Base-by-base conservation (phyloP, 1,140 invertebrate species). In the Ectropis grisescens region DNA sequence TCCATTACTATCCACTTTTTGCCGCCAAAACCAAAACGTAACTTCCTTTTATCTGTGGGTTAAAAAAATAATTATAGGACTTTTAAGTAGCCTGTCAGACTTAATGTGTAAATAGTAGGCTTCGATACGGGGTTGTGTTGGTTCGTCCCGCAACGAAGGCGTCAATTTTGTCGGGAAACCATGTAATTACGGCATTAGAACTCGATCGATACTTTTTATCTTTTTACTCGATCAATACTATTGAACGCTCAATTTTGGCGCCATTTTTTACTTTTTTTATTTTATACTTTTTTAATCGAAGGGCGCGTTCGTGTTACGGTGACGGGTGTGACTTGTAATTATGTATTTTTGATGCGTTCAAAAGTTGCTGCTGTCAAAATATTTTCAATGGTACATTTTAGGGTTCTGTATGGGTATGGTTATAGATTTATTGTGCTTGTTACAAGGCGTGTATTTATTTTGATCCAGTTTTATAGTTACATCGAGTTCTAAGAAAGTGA, bases 71-170 rank as follows among this genome's bases (percentile, higher is more conserved):
- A 79, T 79, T 70, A 79, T 57, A 66, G 45, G 49, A 54, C 55
- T 61, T 58, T 56, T 71, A 68, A 71, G 58, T 50, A 61, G 60
- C 46, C 71, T 72, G 75, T 80, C 75, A 80, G 56, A 80, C 37
- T 47, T 80, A 80, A 80, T 80, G 68, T 65, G 59, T 80, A 76
- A 80, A 80, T 80, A 74, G 71, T 70, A 76, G 71, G 53, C 56
- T 61, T 62, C 35, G 32, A 49, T 44, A 45, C 24, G 49, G 52
- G 50, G 43, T n/a, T 52, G 47, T 53, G 57, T 55, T 62, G 52
- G 62, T 58, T 53, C 57, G 55, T 52, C 44, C 37, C 37, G 51
- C 54, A 46, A 43, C 36, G 26, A 55, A 62, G 71, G 71, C 65
- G 69, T 74, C 64, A 79, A 70, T 80, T 80, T 76, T 69, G 45